These are phyloP conservation scores for Hylyphantes graminicola DNA, from an alignment of 1,140 invertebrate genomes.

Conservation along the genomic window DNA sequence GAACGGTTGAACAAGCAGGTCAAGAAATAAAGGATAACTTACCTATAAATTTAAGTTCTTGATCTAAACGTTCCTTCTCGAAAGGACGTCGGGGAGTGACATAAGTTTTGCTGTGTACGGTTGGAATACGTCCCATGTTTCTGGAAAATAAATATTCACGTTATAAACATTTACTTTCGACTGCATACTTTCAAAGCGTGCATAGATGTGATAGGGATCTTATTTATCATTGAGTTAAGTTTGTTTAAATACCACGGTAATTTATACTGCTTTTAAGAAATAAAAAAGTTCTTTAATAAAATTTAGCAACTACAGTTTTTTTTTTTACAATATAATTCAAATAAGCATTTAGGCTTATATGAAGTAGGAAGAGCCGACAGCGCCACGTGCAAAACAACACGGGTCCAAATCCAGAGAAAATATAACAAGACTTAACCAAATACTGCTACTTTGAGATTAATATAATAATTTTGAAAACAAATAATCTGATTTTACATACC, in stretches of 20 bases:
- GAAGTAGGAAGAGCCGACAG: too few relatives aligned
- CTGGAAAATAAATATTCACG: not conserved
- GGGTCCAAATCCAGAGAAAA: not conserved
- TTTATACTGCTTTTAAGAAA: not conserved
- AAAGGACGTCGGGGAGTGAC: constrained; percentile 98
- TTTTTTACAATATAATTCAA: not conserved
- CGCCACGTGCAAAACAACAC: constrained; percentile 13
- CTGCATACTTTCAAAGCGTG: not conserved
- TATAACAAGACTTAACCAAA: not conserved
- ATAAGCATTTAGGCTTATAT: not conserved
- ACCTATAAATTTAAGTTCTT: constrained; percentile 98
- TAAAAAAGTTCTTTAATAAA: not conserved
- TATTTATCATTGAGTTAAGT: too few relatives aligned
- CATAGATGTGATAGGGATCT: too few relatives aligned
- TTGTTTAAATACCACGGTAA: too few relatives aligned
- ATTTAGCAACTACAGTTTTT: not conserved
- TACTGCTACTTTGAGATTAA: too few relatives aligned
- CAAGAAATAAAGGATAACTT: not conserved
- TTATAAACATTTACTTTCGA: not conserved
- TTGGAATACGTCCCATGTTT: constrained; percentile 81
- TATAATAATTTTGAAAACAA: too few relatives aligned
- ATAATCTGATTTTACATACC: not conserved
- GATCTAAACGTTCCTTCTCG: constrained; percentile 99
- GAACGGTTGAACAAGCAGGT: too few relatives aligned
- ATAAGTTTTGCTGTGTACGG: constrained; percentile 97